Base-by-base conservation (phyloP, 2,113 vertebrate species). In the rat (Rattus norvegicus) region DNA sequence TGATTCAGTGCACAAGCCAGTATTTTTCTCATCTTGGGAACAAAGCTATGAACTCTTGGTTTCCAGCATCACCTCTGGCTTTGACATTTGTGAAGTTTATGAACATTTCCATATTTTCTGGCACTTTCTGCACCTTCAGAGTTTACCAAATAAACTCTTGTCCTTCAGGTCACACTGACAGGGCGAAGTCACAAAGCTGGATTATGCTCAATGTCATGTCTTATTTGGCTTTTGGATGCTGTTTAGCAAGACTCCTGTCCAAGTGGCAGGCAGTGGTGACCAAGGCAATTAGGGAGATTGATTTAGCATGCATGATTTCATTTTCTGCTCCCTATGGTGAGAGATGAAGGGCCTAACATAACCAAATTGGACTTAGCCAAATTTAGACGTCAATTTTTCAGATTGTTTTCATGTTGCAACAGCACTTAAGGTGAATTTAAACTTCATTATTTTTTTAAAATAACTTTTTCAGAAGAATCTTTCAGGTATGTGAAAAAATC, bases 231-330 rank as follows among this genome's bases (percentile, higher is more conserved):
- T 88, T 95, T 86, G 76, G 86, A 86, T 94, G 67, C 83, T 86
- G 28, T 73, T 97, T 92, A 96, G 77, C 59, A 96, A 73, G 86
- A 86, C 52, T 86, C 56, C 54, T 79, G 67, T 95, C 83, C 93
- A 96, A 97, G 95, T 54, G 91, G 86, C 94, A 89, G 75, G 93
- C 72, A 90, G 86, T 43, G 26, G 91, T 96, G 96, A 96, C 83
- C 87, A 95, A 90, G 90, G 79, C 87, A 95, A 96, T 96, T 91
- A 93, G 39, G 89, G 72, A 96, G 95, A 97, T 90, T 83, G 95
- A 93, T 80, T 79, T 92, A 95, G 94, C 94, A 87, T 30, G 28
- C 84, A 61, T 33, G 16, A 70, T 77, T 96, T 92, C 93, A 88
- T 89, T 91, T 73, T 90, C 54, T 16, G 67, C 75, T 81, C 88